These are phyloP conservation scores for Hemiprocne comata DNA, from an alignment of 2,113 vertebrate genomes.

Conservation along the genomic window DNA sequence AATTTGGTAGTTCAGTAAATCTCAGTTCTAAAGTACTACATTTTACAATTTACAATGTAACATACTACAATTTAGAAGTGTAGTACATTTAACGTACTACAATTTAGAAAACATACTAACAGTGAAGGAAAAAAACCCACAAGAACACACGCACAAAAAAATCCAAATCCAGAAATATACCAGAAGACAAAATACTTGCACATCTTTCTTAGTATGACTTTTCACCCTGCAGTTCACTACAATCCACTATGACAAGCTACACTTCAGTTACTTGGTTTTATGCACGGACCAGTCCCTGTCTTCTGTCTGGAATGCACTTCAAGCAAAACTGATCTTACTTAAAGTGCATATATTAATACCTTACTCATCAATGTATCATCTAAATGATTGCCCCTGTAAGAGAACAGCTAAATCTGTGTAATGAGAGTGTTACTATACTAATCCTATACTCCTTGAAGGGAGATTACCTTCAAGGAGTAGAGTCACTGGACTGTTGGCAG, in stretches of 20 bases:
- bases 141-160: background rate
- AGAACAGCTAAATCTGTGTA: background rate
- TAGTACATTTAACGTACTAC: background rate
- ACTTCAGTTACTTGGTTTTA: background rate
- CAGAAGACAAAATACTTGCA: background rate
- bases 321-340: background rate
- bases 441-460: background rate
- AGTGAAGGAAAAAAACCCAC: background rate
- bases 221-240: background rate
- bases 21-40: background rate
- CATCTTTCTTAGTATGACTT: background rate
- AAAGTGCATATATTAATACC: background rate
- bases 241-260: background rate
- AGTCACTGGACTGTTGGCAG: background rate
- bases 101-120: background rate
- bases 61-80: background rate
- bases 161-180: background rate
- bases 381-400: background rate
- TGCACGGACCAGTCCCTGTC: background rate
- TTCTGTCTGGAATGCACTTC: background rate
- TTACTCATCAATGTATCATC: background rate
- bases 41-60: no score
- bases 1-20: background rate
- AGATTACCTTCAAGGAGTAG: background rate
- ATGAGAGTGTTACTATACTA: background rate